A percentile compares a stretch with the other conserved stretches of the same genome.
Evolutionary conservation across 2,888 invertebrate genomes (phyloP).

Genomic region (Aphodius sticticus): DNA sequence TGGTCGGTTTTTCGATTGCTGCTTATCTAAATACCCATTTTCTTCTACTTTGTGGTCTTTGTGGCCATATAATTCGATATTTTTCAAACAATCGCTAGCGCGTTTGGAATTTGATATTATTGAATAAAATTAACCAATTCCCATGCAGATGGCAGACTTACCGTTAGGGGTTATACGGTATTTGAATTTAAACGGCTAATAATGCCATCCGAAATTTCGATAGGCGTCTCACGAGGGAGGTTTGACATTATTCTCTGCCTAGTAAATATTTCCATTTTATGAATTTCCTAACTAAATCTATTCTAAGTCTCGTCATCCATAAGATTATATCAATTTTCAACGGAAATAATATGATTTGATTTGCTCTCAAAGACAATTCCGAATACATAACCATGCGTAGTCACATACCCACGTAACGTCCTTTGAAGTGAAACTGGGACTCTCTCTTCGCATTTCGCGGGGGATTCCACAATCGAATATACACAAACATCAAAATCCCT

Average conservation of each 20-base stretch:
- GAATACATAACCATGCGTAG: neutral
- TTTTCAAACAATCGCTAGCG: neutral
- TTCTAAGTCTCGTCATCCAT: neutral
- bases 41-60: neutral
- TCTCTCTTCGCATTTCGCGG: neutral
- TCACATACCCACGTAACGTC: neutral
- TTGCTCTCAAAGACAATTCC: neutral
- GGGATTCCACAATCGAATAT: neutral
- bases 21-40: too few relatives aligned
- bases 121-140: neutral
- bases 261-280: neutral
- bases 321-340: neutral
- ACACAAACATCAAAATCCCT: neutral
- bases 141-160: neutral
- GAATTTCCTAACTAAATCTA: neutral
- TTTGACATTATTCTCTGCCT: neutral
- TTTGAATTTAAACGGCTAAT: slow-evolving; percentile 35
- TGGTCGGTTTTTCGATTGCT: too few relatives aligned
- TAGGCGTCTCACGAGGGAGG: slow-evolving; percentile 31
- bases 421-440: neutral
- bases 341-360: neutral
- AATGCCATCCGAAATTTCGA: slow-evolving; percentile 33
- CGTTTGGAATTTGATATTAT: neutral
- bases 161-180: slow-evolving; percentile 12
- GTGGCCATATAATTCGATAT: neutral